Conservation (phyloP, 2,113 vertebrate species). For the Corythaeola cristata region DNA sequence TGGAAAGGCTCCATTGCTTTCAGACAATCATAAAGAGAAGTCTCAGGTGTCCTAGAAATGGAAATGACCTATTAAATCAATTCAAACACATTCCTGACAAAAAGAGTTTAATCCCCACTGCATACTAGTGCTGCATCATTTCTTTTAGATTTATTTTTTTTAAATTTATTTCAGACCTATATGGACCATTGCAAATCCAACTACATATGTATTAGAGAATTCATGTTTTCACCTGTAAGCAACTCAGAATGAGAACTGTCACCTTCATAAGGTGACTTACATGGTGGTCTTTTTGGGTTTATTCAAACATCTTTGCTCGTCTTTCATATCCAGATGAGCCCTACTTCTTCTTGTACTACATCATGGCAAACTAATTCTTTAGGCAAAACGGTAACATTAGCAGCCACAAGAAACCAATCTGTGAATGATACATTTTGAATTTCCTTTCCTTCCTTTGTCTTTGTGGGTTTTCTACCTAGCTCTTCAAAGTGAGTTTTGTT, state of each 20-base stretch:
- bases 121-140: not conserved
- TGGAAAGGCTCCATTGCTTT: not conserved
- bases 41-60: not conserved
- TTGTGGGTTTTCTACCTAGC: not conserved
- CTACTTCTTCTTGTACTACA: not conserved
- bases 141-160: not conserved
- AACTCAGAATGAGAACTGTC: not conserved
- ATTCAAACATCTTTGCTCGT: not conserved
- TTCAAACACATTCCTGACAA: not conserved
- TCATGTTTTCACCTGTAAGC: not conserved
- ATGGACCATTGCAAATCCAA: not conserved
- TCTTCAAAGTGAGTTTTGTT: not conserved
- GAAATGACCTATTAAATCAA: not conserved
- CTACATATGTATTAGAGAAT: not conserved
- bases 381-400: not conserved
- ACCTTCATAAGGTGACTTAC: not conserved
- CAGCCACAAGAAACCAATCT: not conserved
- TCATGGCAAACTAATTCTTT: not conserved
- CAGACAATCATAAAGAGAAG: not conserved
- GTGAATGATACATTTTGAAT: not conserved
- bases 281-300: not conserved
- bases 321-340: not conserved
- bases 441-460: not conserved
- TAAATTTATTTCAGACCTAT: not conserved
- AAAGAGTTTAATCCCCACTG: fast-evolving